These are phyloP conservation scores for Oenanthe melanoleuca DNA, from an alignment of 2,113 vertebrate genomes.

Conservation along the genomic window DNA sequence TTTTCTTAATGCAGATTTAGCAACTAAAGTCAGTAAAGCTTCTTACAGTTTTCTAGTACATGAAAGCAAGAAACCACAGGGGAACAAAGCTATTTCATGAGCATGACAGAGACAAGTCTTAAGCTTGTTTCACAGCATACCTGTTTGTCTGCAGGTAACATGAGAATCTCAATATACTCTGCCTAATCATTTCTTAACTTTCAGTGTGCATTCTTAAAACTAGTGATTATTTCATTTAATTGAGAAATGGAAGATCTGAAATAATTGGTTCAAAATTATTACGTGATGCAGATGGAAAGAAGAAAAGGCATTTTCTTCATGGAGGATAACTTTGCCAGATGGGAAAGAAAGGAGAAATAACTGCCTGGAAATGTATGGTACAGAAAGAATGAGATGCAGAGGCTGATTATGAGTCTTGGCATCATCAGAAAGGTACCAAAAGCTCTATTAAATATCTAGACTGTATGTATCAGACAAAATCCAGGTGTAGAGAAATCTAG, in stretches of 20 bases:
- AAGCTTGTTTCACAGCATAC: background rate
- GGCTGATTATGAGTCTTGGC: background rate
- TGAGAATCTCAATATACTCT: background rate
- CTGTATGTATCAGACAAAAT: background rate
- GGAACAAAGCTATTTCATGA: background rate
- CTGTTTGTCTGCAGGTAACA: background rate
- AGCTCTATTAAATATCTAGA: background rate
- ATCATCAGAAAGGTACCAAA: background rate
- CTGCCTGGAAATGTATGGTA: background rate
- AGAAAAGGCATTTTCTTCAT: background rate
- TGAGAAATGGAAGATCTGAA: background rate
- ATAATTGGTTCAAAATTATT: background rate
- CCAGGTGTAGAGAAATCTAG: background rate
- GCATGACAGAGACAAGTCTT: background rate
- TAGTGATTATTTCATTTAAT: background rate
- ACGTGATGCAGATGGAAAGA: background rate
- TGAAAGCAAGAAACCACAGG: background rate
- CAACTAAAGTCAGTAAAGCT: background rate
- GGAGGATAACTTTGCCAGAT: background rate
- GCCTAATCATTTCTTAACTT: background rate
- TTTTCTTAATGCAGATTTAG: slow-evolving; percentile 8
- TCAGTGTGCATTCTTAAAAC: background rate
- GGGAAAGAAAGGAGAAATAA: background rate
- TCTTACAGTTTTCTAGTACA: background rate
- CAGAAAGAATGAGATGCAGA: background rate